Conservation (phyloP, 2,888 invertebrate genomes). For the Drepana falcataria region DNA sequence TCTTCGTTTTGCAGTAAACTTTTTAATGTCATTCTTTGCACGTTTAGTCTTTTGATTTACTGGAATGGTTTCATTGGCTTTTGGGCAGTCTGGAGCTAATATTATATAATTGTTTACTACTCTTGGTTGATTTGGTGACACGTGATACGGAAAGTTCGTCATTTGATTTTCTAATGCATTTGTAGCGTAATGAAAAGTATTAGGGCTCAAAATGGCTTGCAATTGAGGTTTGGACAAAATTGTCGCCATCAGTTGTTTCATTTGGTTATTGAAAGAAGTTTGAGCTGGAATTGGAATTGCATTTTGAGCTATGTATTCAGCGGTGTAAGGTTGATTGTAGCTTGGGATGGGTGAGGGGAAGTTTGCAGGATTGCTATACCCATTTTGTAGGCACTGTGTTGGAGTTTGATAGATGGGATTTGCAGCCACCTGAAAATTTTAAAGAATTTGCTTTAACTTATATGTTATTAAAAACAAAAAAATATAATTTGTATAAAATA, state of each 20-base stretch:
- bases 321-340: slow-evolving; percentile 27
- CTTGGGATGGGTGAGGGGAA: slow-evolving; percentile 9
- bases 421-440: slow-evolving; percentile 40
- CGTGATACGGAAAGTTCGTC: slow-evolving; percentile 8
- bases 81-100: slow-evolving; percentile 29
- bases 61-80: slow-evolving; percentile 15
- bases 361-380: slow-evolving; percentile 9
- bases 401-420: slow-evolving; percentile 24
- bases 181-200: slow-evolving; percentile 22
- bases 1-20: slow-evolving; percentile 3
- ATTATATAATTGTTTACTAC: slow-evolving; percentile 42
- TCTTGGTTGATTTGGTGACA: slow-evolving; percentile 17
- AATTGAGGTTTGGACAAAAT: slow-evolving; percentile 29
- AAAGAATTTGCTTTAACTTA: too few species aligned
- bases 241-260: slow-evolving; percentile 33
- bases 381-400: slow-evolving; percentile 16
- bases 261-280: slow-evolving; percentile 8
- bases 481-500: too few species aligned
- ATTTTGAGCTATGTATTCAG: slow-evolving; percentile 24
- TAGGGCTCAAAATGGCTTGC: slow-evolving; percentile 30
- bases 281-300: slow-evolving; percentile 15
- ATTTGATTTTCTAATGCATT: slow-evolving; percentile 25
- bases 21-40: slow-evolving; percentile 3
- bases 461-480: too few species aligned
- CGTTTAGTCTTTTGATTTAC: not conserved